Conservation (phyloP, 2,888 invertebrate species). For the Phengaris alcon region DNA sequence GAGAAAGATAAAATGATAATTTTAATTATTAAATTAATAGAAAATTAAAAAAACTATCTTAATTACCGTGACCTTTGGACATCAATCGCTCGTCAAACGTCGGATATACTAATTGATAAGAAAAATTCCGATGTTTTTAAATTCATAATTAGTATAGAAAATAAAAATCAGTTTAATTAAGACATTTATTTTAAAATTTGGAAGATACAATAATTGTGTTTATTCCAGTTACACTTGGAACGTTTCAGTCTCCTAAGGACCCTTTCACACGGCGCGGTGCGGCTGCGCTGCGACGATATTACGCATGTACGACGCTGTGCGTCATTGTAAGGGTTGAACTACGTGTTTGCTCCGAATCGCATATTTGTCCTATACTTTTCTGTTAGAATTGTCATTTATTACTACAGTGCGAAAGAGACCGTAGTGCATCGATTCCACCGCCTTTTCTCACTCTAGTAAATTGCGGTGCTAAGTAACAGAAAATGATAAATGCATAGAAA, state of each 20-base stretch:
- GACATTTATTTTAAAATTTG: slow-evolving; percentile 29
- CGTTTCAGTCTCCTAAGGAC: slow-evolving; percentile 74
- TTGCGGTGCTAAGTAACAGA: background rate
- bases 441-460: no score
- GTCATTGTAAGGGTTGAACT: background rate
- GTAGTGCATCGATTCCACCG: no score
- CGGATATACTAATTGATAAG: no score
- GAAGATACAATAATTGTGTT: slow-evolving; percentile 72
- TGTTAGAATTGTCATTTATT: background rate
- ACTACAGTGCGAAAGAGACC: no score
- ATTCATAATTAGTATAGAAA: background rate
- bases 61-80: no score
- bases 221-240: slow-evolving; percentile 51
- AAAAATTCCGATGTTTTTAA: background rate
- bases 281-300: background rate
- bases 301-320: background rate
- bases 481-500: background rate
- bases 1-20: no score
- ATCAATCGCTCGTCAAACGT: no score
- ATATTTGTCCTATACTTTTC: background rate
- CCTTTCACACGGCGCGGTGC: slow-evolving; percentile 34
- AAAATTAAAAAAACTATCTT: no score
- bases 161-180: background rate
- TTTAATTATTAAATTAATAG: no score
- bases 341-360: background rate